phyloP scores from a whole-genome alignment of 2,113 vertebrate species.

The Ciconia stormi region DNA sequence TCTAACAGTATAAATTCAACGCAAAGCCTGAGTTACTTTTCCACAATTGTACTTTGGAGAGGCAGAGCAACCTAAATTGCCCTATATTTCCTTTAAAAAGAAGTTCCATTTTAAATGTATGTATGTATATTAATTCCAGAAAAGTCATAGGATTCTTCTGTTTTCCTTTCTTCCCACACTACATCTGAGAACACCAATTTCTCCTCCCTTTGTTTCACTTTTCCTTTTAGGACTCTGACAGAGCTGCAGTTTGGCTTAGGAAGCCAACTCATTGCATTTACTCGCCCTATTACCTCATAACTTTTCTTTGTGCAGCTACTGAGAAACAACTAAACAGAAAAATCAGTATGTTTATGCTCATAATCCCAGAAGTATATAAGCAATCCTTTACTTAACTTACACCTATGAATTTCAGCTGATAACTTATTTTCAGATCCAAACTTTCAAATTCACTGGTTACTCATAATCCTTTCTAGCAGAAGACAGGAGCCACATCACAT shows the following conservation, averaged over 20 bases:
- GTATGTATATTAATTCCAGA: neutral
- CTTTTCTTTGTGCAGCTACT: neutral
- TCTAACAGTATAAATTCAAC: neutral
- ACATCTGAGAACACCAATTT: neutral
- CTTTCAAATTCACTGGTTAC: neutral
- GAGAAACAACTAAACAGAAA: neutral
- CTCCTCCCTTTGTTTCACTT: neutral
- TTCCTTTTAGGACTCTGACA: neutral
- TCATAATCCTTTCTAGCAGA: neutral
- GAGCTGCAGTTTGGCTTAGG: neutral
- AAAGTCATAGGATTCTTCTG: neutral
- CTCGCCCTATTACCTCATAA: neutral
- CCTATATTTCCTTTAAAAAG: neutral
- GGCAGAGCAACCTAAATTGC: neutral
- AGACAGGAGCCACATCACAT: neutral
- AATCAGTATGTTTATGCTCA: neutral
- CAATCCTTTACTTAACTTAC: neutral
- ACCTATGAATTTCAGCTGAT: neutral
- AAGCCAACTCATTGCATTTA: neutral
- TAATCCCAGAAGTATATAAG: neutral
- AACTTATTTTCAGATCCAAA: neutral
- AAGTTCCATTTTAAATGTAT: neutral
- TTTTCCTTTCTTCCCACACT: neutral
- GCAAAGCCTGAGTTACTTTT: neutral
- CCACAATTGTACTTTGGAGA: neutral